phyloP scores from a whole-genome alignment of 2,888 invertebrate genomes.

The Himalopsyche japonica region DNA sequence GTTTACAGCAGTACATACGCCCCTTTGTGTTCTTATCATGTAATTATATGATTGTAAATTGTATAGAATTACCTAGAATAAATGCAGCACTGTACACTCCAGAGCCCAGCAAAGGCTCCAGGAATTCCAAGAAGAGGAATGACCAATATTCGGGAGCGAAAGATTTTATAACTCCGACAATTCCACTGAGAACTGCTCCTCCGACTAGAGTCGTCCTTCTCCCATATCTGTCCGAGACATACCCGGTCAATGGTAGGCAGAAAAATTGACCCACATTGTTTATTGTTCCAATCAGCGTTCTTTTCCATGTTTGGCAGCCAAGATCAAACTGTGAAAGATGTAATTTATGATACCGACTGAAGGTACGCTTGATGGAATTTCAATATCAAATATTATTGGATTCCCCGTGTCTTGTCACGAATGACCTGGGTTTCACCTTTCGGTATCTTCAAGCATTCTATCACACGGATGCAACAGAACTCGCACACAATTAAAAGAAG shows the following conservation, averaged over 20 bases:
- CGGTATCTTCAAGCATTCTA: too few species aligned
- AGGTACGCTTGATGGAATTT: too few species aligned
- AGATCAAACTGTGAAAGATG: conserved; percentile 64
- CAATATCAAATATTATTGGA: too few species aligned
- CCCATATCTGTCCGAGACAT: conserved; percentile 71
- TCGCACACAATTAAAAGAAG: too few species aligned
- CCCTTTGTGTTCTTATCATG: not conserved
- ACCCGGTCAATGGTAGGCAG: conserved; percentile 68
- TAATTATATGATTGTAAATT: not conserved
- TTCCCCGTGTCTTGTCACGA: too few species aligned
- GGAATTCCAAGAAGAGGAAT: conserved; percentile 59
- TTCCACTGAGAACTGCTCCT: conserved; percentile 58
- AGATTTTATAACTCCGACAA: conserved; percentile 61
- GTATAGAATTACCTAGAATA: conserved; percentile 55
- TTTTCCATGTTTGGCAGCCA: conserved; percentile 72
- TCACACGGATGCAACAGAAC: too few species aligned
- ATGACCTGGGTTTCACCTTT: too few species aligned
- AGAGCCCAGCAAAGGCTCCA: conserved; percentile 61
- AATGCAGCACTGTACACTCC: conserved; percentile 64
- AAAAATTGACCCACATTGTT: conserved; percentile 76
- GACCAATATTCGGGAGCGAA: conserved; percentile 58
- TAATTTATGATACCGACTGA: not conserved
- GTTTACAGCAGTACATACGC: not conserved
- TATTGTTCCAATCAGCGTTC: conserved; percentile 73
- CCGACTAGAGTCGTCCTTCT: conserved; percentile 64